Conservation (phyloP, 2,113 vertebrate species). For the Syrmaticus mikado region DNA sequence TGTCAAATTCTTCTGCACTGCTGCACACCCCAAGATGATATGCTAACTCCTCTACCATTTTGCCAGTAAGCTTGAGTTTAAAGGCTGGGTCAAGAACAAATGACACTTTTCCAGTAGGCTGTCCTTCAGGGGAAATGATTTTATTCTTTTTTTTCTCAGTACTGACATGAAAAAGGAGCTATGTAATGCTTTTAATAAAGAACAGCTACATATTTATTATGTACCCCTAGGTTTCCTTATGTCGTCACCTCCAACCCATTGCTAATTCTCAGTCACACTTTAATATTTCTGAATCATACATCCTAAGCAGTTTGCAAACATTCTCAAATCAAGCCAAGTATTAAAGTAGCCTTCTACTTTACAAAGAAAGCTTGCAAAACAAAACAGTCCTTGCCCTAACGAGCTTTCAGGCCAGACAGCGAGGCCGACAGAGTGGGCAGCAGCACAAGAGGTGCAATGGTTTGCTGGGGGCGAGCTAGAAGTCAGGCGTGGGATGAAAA, state of each 20-base stretch:
- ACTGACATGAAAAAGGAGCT: constrained; percentile 39
- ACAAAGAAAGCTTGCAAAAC: not conserved
- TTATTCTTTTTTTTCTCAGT: constrained; percentile 9
- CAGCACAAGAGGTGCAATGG: rapidly evolving
- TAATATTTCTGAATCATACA: not conserved
- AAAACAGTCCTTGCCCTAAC: not conserved
- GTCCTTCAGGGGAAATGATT: constrained; percentile 70
- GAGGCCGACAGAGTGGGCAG: not conserved
- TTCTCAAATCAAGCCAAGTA: not conserved
- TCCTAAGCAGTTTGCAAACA: not conserved
- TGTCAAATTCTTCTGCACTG: constrained; percentile 76
- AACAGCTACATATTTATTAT: not conserved
- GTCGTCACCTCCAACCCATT: constrained; percentile 28
- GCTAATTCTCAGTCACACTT: constrained; percentile 22
- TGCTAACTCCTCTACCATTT: constrained; percentile 69
- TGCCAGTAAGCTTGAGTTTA: constrained; percentile 73
- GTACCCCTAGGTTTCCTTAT: not conserved
- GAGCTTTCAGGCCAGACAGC: not conserved
- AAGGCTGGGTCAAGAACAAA: constrained; percentile 70
- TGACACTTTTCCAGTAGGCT: constrained; percentile 67
- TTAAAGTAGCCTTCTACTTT: not conserved
- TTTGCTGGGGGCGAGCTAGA: not conserved
- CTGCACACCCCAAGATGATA: constrained; percentile 61
- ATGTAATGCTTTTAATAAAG: constrained; percentile 33
- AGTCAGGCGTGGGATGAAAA: not conserved